Evolutionary conservation across 2,797 vertebrate genomes (phyloP), one percentile per base, ranked within the genome.

Genomic region (Carduelis carduelis): DNA sequence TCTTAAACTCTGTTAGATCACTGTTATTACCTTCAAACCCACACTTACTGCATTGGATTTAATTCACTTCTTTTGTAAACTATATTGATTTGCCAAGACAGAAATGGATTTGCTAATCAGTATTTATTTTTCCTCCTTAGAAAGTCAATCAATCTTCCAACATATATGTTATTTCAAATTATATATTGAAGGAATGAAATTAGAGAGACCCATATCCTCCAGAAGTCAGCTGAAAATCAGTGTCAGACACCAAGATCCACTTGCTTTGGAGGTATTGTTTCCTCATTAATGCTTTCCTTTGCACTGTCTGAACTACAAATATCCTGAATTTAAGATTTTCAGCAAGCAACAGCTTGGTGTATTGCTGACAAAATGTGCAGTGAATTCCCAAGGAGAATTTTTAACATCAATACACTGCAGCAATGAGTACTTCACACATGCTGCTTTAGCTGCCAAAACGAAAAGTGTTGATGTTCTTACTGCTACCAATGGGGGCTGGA

Each of bases 391-490:
- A 66, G 35, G 68, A 94, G 91, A 83, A 86, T 75, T 93, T 85
- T 93, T 93, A 88, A 74, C 72, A 86, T 83, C 61, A 59, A 88
- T 81, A 85, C 56, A 19, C 61, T 80, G 59, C 72, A 92, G 72
- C 57, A 85, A 64, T 0, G 8, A 91, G 46, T 65, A 72, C 39
- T 95, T 97, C 89, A 92, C 76, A 92, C 76, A 78, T 26, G 8
- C 39, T 69, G 43, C 4, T 89, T 83, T 61, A 83, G 72, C 76
- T 95, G 87, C 89, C 92, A 93, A 92, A 96, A 76, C 47, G 76
- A 70, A 65, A 71, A 78, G 35, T 65, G 78, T 74, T 14, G 0
- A 23, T 90, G 65, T 77, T 94, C 53, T 68, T 66, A 72, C 56
- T 75, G 80, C 27, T 89, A 75, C 79, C 26, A 69, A 14, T 43